Evolutionary conservation across 2,113 vertebrate species (phyloP).

Genomic region (Otis tarda): DNA sequence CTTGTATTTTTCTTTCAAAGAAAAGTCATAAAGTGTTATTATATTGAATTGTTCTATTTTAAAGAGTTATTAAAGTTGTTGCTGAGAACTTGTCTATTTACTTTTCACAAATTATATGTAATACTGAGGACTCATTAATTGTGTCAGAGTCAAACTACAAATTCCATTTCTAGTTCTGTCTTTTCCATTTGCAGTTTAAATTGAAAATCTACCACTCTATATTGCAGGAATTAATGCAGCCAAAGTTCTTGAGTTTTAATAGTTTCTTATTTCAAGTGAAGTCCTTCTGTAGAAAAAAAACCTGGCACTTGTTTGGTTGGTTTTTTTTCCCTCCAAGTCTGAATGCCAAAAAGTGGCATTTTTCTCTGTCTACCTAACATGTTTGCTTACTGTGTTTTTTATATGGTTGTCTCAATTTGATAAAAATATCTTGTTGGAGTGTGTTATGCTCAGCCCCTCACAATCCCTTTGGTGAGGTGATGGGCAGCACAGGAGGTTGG

Average conservation of each 20-base stretch:
- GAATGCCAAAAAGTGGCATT: neutral
- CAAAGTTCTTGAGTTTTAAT: neutral
- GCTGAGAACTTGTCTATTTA: accelerated
- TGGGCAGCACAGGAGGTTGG: neutral
- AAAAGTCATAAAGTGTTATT: neutral
- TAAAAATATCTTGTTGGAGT: neutral
- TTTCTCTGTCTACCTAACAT: neutral
- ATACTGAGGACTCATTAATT: neutral
- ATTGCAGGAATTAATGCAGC: neutral
- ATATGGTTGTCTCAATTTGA: neutral
- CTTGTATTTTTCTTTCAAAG: neutral
- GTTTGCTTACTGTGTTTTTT: neutral
- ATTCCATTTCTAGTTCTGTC: neutral
- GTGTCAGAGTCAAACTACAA: neutral
- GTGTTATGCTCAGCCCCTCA: neutral
- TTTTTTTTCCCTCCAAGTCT: neutral
- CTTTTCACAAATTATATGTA: accelerated
- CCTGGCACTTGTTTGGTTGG: accelerated
- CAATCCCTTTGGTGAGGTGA: neutral
- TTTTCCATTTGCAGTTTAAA: neutral
- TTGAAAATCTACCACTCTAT: neutral
- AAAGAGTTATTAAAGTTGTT: neutral
- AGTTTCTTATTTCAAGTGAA: neutral
- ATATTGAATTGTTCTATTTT: neutral
- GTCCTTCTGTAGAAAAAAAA: neutral